Percentiles rank a stretch among this genome's conserved stretches.
Evolutionary conservation across 2,888 invertebrate genomes (phyloP).

Genomic region (Loripinus fragilis): DNA sequence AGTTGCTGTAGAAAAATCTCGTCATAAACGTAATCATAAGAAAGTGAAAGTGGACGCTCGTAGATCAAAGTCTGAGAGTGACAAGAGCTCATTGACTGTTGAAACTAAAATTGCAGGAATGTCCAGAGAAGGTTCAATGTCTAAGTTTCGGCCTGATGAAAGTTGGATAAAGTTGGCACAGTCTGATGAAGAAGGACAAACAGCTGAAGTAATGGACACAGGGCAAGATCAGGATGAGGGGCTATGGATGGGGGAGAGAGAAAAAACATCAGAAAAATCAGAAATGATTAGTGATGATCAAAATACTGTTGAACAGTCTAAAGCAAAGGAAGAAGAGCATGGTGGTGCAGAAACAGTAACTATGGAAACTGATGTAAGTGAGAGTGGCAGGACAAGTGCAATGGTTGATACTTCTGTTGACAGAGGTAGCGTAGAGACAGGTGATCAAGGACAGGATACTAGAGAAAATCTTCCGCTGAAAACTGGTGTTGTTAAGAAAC

Average conservation of each 20-base stretch:
- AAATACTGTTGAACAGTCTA: not conserved
- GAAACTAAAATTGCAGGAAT: not conserved
- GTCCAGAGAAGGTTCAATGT: slow-evolving; percentile 47
- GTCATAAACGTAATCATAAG: not conserved
- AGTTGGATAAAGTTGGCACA: slow-evolving; percentile 66
- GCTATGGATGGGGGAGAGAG: slow-evolving; percentile 29
- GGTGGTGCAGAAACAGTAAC: not conserved
- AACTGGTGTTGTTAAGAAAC: slow-evolving; percentile 88
- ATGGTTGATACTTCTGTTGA: not conserved
- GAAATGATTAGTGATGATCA: slow-evolving; percentile 13
- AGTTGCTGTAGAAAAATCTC: slow-evolving; percentile 15
- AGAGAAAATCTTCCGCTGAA: slow-evolving; percentile 88
- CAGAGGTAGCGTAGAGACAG: not conserved
- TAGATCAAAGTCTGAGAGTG: slow-evolving; percentile 52
- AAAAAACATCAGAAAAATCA: not conserved
- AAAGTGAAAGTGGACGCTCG: slow-evolving; percentile 29
- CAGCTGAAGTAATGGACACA: slow-evolving; percentile 13
- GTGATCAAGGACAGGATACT: slow-evolving; percentile 83
- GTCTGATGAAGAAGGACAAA: slow-evolving; percentile 31
- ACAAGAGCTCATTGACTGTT: slow-evolving; percentile 33
- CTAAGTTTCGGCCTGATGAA: slow-evolving; percentile 58
- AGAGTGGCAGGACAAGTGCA: not conserved
- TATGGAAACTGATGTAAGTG: not conserved
- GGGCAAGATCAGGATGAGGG: slow-evolving; percentile 25
- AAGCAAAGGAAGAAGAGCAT: not conserved